Evolutionary conservation across 2,113 vertebrate species (phyloP).

Genomic region (Osmerus mordax): DNA sequence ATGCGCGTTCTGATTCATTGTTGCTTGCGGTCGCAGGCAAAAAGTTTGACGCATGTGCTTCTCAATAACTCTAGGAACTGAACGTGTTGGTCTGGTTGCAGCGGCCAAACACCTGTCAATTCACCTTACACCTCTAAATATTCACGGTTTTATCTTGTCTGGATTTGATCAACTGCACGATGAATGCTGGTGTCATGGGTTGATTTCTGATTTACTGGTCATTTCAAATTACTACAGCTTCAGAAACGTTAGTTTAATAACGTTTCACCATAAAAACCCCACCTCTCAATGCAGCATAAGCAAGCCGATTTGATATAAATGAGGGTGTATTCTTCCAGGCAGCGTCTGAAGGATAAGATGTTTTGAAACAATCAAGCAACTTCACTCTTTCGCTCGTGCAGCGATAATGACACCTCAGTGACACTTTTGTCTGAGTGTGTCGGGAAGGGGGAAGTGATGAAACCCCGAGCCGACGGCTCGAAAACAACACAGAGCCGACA

Average conservation of each 20-base stretch:
- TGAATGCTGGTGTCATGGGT: too few species aligned
- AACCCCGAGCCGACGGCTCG: conserved; percentile 34
- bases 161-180: too few species aligned
- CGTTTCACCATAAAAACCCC: too few species aligned
- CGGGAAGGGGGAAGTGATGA: conserved; percentile 54
- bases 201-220: too few species aligned
- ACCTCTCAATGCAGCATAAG: too few species aligned
- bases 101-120: conserved; percentile 58
- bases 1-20: conserved; percentile 30
- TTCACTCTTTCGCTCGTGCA: too few species aligned
- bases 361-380: too few species aligned
- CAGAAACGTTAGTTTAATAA: neutral
- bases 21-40: conserved; percentile 34
- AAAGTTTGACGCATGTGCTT: conserved; percentile 29
- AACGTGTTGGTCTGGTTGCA: conserved; percentile 27
- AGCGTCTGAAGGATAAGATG: too few species aligned
- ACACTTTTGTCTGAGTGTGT: conserved; percentile 37
- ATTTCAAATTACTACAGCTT: too few species aligned
- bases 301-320: too few species aligned
- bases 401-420: conserved; percentile 26
- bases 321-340: too few species aligned
- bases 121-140: conserved; percentile 55
- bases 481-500: conserved; percentile 51
- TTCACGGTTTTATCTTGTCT: neutral
- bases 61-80: conserved; percentile 3